Base-by-base conservation (phyloP, 2,113 vertebrate species). In the Picathartes gymnocephalus region DNA sequence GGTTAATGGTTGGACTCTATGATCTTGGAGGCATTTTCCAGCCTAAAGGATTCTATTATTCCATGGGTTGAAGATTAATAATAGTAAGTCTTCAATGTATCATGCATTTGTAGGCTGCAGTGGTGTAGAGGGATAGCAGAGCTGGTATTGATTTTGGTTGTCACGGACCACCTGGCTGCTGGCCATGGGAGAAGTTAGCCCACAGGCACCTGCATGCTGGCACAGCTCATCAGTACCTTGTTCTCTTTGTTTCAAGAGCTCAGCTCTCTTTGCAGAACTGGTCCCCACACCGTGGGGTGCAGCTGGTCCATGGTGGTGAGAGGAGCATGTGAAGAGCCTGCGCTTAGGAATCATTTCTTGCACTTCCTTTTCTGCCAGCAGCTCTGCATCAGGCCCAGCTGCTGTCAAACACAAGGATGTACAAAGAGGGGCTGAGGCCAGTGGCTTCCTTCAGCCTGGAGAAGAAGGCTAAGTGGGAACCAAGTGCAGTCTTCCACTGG, bases 141-240 rank as follows among this genome's bases (percentile, higher is more conserved):
- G 19, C 31, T 53, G 60, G 31, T 53, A 65, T n/a, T 57, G 45
- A 9, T 74, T 37, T 54, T 33, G 7, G 25, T 65, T 74, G 48
- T 15, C 54, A 6, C 5, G 33, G 45, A 7, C n/a, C 65, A 23
- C 35, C 24, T 78, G 57, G 45, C 48, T 50, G 23, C 28, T 3
- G 9, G 62, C 44, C 18, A 4, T 18, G 27, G 57, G 23, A 82
- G 33, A 69, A 64, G 53, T 27, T 42, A 35, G 30, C 53, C 62
- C 25, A 7, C 8, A 64, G 58, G 31, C 66, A 93, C 19, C 44
- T 19, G 86, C 1, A 0, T 37, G 37, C n/a, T 37, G 11, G 19
- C 44, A 23, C 35, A 64, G 51, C 23, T 39, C 7, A 0, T 21
- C 35, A 69, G 37, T 1, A 4, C n/a, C 53, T 60, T 0, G 0